These are phyloP conservation scores for Brotula barbata DNA, from an alignment of 2,797 vertebrate genomes.

Conservation along the genomic window DNA sequence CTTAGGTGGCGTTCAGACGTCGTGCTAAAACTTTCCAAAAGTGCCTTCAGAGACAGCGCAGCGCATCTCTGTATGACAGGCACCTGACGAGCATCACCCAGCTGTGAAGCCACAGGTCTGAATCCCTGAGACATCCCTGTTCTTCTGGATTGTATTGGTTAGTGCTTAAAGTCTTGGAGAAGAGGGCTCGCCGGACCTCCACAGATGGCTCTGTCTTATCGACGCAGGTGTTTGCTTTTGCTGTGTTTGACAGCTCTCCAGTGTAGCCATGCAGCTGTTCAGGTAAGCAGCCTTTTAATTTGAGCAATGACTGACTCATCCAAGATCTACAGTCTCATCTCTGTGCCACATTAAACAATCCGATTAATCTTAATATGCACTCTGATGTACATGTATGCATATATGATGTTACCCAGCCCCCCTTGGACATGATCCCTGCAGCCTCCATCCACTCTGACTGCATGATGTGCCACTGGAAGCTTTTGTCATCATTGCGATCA, in stretches of 20 bases:
- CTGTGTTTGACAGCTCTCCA: slow-evolving; percentile 72
- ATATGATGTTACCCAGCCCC: too few species aligned
- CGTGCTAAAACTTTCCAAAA: slow-evolving; percentile 45
- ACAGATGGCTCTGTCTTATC: slow-evolving; percentile 65
- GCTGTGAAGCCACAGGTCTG: background rate
- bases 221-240: slow-evolving; percentile 72
- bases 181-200: slow-evolving; percentile 23
- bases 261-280: slow-evolving; percentile 62
- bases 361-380: too few species aligned
- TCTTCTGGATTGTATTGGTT: slow-evolving; percentile 5
- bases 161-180: too few species aligned
- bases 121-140: background rate
- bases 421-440: background rate
- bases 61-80: slow-evolving; percentile 52
- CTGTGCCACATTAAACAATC: background rate
- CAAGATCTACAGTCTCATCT: too few species aligned
- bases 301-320: background rate
- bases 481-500: slow-evolving; percentile 1
- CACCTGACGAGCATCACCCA: slow-evolving; percentile 71
- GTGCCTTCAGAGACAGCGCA: slow-evolving; percentile 37
- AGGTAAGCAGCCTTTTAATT: slow-evolving; percentile 74
- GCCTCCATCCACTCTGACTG: background rate
- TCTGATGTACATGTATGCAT: too few species aligned
- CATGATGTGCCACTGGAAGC: background rate
- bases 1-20: slow-evolving; percentile 48